Base-by-base conservation (phyloP, 2,888 invertebrate genomes). In the Rotaria socialis region DNA sequence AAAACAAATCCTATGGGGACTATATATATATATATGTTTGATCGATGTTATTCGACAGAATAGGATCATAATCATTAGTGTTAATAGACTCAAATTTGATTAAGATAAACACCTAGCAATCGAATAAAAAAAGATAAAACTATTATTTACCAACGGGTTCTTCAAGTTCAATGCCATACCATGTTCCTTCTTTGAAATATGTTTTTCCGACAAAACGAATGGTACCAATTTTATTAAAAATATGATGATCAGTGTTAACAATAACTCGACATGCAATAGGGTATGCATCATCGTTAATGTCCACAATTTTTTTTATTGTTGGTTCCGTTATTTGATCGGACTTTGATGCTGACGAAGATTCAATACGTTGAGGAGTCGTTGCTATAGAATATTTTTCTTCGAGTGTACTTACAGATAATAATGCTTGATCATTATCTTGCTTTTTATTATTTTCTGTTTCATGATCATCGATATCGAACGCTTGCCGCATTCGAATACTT, bases 131-230 rank as follows among this genome's bases (percentile, higher is more conserved):
- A 35, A 67, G 11, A 67, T 27, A 67, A 14, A 67, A 27, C 14
- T 35, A 2, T 67, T 35, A 67, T 35, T 93, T 93, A 41, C 94
- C 94, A 87, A 92, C 92, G 10, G 92, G 90, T 84, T 92, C 91
- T 86, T 92, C 91, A 86, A 94, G 90, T 90, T 94, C 94, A 84
- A 94, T 91, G 16, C 94, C 94, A 90, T 94, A 94, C 93, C 93
- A 94, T 41, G 92, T 87, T 6, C 93, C 93, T 22, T n/a, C 14
- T 52, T 41, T 41, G 75, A 86, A 86, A 27, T 85, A 74, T 58
- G 86, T 86, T 43, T 11, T 56, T 5, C 86, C 86, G 27, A 86
- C 85, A 41, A 50, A 86, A 55, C 85, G 52, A 43, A 86, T 47
- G 10, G n/a, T 6, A 11, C 86, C 86, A 22, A 41, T 43, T 56